Percentiles rank a stretch among this genome's conserved stretches.
phyloP scores from a whole-genome alignment of 2,888 invertebrate genomes.

The Ditylenchus weischeri region DNA sequence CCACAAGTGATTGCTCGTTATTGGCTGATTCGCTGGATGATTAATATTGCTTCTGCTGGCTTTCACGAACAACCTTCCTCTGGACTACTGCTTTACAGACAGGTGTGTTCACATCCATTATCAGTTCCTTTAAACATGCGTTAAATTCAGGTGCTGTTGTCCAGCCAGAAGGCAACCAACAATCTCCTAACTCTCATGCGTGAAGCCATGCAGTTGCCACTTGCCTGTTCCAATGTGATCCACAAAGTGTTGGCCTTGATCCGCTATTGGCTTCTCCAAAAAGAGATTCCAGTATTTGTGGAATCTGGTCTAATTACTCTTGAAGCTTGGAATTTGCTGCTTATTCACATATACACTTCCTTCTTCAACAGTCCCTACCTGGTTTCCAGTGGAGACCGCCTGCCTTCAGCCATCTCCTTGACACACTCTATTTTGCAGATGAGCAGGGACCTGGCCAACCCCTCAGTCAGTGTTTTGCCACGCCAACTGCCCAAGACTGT shows the following conservation, averaged over 20 bases:
- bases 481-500: constrained; percentile 43
- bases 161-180: constrained; percentile 44
- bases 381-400: constrained; percentile 44
- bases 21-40: constrained; percentile 57
- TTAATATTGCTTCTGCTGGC: constrained; percentile 49
- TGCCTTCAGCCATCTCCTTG: constrained; percentile 47
- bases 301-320: constrained; percentile 43
- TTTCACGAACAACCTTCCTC: constrained; percentile 33
- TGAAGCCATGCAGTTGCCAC: constrained; percentile 54
- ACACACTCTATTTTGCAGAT: constrained; percentile 51
- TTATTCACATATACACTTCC: constrained; percentile 48
- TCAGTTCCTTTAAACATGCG: no score
- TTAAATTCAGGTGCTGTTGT: constrained; percentile 30
- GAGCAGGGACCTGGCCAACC: constrained; percentile 49
- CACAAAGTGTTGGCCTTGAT: constrained; percentile 48
- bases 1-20: constrained; percentile 56
- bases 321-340: constrained; percentile 44
- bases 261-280: constrained; percentile 50
- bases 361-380: constrained; percentile 57
- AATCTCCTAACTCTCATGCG: constrained; percentile 52
- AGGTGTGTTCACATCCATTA: constrained; percentile 27
- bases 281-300: constrained; percentile 53
- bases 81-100: constrained; percentile 45
- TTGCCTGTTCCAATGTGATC: constrained; percentile 54
- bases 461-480: constrained; percentile 35